Base-by-base conservation (phyloP, 2,888 invertebrate genomes). In the Horisme vitalbata region DNA sequence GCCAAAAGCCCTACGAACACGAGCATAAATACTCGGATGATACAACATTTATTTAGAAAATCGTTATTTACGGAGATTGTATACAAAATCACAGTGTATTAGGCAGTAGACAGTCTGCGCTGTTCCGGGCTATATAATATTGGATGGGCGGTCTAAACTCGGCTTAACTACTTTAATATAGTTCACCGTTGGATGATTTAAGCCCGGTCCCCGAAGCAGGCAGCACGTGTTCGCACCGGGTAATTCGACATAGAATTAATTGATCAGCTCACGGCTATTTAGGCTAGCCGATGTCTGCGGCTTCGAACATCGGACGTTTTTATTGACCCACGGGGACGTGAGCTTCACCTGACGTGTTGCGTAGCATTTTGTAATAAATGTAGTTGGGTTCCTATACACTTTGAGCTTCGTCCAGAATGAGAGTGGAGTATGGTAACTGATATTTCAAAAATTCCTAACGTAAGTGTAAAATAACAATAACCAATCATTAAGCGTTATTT, bases 241-340 rank as follows among this genome's bases (percentile, higher is more conserved):
- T 45, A 45, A 45, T 38, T 45, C 45, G 38, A 45, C 45, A 38
- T 45, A 23, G 45, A 38, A 45, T 34, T 45, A 45, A 45, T 45
- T 45, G 45, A 45, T 45, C 45, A 34, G 33, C 32, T 45, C 27
- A 21, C 10, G 33, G 45, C 14, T 37, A 37, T 45, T 37, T 45
- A 45, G 45, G 33, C 32, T 26, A 14, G 37, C 13, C 27, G 27
- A 33, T 27, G 37, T 37, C 32, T 37, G 45, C n/a, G 37, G 45
- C 32, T 37, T 45, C n/a, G n/a, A 37, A 27, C 6, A 32, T 15
- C 28, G 34, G 41, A 12, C 11, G 23, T 18, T 44, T 31, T 41
- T 34, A 41, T 15, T 20, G 1, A 5, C 23, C 28, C n/a, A 2
- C 3, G 31, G 44, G 36, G 20, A 7, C 2, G n/a, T 7, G 9